Evolutionary conservation across 2,888 invertebrate species (phyloP).

Genomic region (Drosophila parthenogenetica): DNA sequence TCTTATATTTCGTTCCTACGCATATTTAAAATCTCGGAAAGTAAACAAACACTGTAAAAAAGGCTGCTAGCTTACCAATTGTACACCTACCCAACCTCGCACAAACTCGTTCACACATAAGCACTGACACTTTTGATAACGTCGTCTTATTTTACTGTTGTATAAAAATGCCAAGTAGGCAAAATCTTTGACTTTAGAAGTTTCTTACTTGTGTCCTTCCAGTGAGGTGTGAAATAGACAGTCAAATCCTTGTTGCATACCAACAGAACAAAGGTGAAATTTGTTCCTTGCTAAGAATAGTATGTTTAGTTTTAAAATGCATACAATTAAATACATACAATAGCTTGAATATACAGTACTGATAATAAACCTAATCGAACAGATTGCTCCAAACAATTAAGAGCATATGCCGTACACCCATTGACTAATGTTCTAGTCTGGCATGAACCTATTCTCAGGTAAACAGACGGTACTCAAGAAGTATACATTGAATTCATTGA

Average conservation of each 20-base stretch:
- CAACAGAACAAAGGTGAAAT: slow-evolving; percentile 40
- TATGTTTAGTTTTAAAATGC: background rate
- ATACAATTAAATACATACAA: background rate
- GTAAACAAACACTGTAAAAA: slow-evolving; percentile 49
- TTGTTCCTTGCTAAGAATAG: background rate
- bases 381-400: slow-evolving; percentile 3
- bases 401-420: slow-evolving; percentile 17
- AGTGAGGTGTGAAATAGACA: slow-evolving; percentile 79
- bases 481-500: slow-evolving; percentile 14
- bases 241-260: slow-evolving; percentile 54
- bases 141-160: slow-evolving; percentile 28
- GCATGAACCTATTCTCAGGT: slow-evolving; percentile 18
- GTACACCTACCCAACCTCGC: slow-evolving; percentile 20
- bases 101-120: slow-evolving; percentile 12
- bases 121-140: slow-evolving; percentile 51
- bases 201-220: slow-evolving; percentile 48
- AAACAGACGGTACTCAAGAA: slow-evolving; percentile 16
- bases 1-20: slow-evolving; percentile 35
- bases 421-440: slow-evolving; percentile 49
- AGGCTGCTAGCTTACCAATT: slow-evolving; percentile 36
- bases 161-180: slow-evolving; percentile 40
- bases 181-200: slow-evolving; percentile 27
- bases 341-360: background rate
- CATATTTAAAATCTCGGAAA: slow-evolving; percentile 55
- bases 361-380: background rate